Conservation (phyloP, 2,888 invertebrate genomes). For the Emmelina monodactyla region DNA sequence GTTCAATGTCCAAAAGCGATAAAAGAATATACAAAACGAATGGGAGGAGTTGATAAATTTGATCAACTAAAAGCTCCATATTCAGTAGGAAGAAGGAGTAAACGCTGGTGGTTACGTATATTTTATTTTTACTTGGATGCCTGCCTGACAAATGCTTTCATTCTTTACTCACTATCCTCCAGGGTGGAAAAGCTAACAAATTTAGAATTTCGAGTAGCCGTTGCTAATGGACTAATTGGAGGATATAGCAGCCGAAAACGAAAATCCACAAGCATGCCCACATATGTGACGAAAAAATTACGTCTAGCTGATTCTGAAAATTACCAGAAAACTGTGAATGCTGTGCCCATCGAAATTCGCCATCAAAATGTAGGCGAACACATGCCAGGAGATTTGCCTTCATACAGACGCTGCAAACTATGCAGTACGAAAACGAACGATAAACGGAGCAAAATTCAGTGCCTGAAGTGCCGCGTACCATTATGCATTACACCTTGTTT, state of each 20-base stretch:
- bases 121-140: conserved; percentile 19
- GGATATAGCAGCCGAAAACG: background rate
- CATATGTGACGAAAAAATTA: no score
- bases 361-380: background rate
- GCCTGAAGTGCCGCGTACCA: conserved; percentile 12
- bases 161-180: conserved; percentile 9
- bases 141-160: conserved; percentile 17
- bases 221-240: background rate
- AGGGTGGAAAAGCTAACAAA: background rate
- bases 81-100: conserved; percentile 16
- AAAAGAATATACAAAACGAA: conserved; percentile 18
- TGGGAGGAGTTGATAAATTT: conserved; percentile 20
- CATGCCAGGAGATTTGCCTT: background rate
- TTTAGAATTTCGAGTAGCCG: background rate
- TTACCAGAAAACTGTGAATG: no score
- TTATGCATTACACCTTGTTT: conserved; percentile 14
- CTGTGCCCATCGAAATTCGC: background rate
- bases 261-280: background rate
- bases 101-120: conserved; percentile 18
- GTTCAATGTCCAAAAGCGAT: conserved; percentile 6
- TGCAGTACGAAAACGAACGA: conserved; percentile 13
- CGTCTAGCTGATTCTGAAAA: background rate
- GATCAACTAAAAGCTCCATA: conserved; percentile 18
- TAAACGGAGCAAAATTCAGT: conserved; percentile 13
- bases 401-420: conserved; percentile 3